These are phyloP conservation scores for Pristionchus mayeri DNA, from an alignment of 2,888 invertebrate species.

Conservation along the genomic window DNA sequence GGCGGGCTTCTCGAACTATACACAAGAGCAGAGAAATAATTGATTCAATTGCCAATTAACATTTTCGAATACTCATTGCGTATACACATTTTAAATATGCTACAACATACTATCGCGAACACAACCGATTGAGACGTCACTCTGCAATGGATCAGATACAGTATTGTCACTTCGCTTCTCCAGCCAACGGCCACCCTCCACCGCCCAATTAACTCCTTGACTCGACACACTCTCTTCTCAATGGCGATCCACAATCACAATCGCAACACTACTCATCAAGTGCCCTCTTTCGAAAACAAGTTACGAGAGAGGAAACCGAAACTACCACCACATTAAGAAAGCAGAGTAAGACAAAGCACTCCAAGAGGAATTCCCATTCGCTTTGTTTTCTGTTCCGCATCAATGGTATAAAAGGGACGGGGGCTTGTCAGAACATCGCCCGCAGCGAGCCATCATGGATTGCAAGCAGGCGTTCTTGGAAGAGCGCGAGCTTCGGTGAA, in stretches of 20 bases:
- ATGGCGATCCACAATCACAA: constrained; percentile 12
- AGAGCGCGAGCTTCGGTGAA: constrained; percentile 11
- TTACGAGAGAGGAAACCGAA: not conserved
- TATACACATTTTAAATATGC: no score
- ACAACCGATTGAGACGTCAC: no score
- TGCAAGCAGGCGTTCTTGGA: not conserved
- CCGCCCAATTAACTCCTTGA: not conserved
- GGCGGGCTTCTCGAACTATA: no score
- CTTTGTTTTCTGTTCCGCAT: not conserved
- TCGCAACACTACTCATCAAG: constrained; percentile 20
- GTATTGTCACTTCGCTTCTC: no score
- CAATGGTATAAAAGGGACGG: not conserved
- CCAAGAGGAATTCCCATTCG: not conserved
- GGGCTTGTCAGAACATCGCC: not conserved
- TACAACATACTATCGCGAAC: no score
- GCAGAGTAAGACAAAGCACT: constrained; percentile 18
- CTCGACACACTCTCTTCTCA: not conserved
- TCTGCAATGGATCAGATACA: no score
- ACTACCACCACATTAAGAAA: not conserved
- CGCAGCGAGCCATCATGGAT: not conserved
- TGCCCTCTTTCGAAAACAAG: not conserved
- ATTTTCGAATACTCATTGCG: no score
- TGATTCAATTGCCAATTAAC: no score
- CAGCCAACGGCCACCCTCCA: not conserved
- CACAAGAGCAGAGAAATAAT: no score